Evolutionary conservation across 1,140 invertebrate genomes (phyloP), one percentile per base, ranked within the genome.

Genomic region (Prorops nasuta): DNA sequence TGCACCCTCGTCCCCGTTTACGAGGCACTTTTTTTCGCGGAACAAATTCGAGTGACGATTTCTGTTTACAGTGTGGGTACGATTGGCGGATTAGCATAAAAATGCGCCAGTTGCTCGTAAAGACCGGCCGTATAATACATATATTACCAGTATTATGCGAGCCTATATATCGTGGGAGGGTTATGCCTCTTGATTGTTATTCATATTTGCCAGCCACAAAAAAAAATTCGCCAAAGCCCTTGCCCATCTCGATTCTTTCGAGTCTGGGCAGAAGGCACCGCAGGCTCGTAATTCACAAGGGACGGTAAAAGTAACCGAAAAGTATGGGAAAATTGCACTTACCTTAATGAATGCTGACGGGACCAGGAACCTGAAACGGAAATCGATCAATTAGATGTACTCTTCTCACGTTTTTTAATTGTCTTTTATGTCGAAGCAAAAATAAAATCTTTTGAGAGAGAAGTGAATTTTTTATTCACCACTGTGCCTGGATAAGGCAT

Each of bases 151-250:
- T 39, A 46, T 56, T 50, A 60, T 56, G 38, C 44, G 42, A 2
- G 37, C 43, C 10, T 10, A 14, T 44, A 34, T 15, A 36, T 43
- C 49, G 36, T 20, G 31, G 42, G 58, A 45, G 50, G 49, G 55
- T 69, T 67, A 67, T 58, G 62, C 56, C 69, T 66, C 65, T 65
- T 63, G 54, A 70, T 74, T 74, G 67, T 73, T 72, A 70, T 71
- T 73, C 67, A 70, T 71, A 65, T 61, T 58, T 44, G 12, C 20
- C 14, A 34, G 39, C 28, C 20, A 28, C 12, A 12, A 28, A 28
- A 28, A 12, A 28, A 12, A 28, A 7, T 28, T 12, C 24, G n/a
- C n/a, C n/a, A n/a, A n/a, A n/a, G n/a, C n/a, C n/a, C n/a, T n/a
- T n/a, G n/a, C n/a, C n/a, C n/a, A n/a, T n/a, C n/a, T n/a, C n/a